These are phyloP conservation scores for Rhizoglyphus robini DNA, from an alignment of 1,140 invertebrate species.

Conservation along the genomic window DNA sequence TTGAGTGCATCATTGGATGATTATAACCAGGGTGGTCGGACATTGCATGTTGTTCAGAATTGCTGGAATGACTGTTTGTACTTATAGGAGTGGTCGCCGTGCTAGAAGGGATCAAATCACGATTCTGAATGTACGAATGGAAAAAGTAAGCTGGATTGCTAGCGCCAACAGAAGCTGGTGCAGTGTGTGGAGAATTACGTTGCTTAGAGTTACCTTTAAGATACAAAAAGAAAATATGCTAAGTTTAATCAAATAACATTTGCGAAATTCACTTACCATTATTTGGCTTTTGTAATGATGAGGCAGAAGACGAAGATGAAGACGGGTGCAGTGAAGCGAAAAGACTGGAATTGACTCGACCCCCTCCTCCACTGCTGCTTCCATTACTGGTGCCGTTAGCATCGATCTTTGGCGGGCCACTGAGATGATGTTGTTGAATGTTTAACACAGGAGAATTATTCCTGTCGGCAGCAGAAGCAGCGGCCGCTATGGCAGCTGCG, in stretches of 20 bases:
- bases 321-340: no score
- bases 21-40: neutral
- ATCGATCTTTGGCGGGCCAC: neutral
- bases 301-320: no score
- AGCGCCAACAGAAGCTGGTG: neutral
- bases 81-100: neutral
- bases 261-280: neutral
- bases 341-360: no score
- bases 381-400: neutral
- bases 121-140: neutral
- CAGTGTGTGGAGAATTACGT: neutral
- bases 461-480: neutral
- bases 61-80: neutral
- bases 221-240: neutral
- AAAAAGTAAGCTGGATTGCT: neutral
- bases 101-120: neutral
- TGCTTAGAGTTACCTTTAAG: neutral
- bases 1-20: neutral
- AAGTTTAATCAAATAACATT: neutral
- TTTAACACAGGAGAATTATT: neutral
- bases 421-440: neutral
- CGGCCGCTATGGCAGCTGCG: neutral
- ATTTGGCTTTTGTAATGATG: neutral
- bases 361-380: no score
- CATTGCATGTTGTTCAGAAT: conserved; percentile 3